Conservation (phyloP, 2,888 invertebrate species). For the Epinotia ramella region DNA sequence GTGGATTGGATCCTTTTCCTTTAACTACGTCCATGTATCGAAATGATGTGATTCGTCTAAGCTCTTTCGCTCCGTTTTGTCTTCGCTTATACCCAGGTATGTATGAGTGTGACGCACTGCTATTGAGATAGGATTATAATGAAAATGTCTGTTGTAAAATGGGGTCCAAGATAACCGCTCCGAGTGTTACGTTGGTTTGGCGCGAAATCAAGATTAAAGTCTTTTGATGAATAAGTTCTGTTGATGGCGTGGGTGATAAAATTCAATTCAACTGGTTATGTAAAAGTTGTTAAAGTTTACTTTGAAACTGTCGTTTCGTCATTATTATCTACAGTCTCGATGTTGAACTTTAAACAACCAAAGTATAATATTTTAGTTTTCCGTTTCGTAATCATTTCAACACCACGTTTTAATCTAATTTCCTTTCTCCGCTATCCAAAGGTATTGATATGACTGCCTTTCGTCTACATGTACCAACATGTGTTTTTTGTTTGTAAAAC, state of each 20-base stretch:
- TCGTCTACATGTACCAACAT: no score
- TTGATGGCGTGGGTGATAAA: slow-evolving; percentile 40
- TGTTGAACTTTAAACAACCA: neutral
- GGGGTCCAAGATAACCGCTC: neutral
- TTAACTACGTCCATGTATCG: no score
- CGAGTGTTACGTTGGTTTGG: slow-evolving; percentile 17
- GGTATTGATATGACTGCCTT: no score
- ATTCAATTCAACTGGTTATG: slow-evolving; percentile 14
- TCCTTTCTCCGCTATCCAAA: no score
- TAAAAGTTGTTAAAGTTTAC: neutral
- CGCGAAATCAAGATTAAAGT: slow-evolving; percentile 24
- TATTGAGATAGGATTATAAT: neutral
- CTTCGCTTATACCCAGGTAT: neutral
- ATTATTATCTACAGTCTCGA: neutral
- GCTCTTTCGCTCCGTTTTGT: neutral
- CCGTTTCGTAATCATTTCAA: no score
- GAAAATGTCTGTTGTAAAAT: neutral
- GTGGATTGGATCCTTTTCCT: no score
- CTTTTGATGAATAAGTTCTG: slow-evolving; percentile 30
- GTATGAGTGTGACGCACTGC: neutral
- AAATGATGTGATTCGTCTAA: neutral
- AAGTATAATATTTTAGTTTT: no score
- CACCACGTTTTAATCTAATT: no score
- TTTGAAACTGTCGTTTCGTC: neutral
- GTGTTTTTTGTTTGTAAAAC: no score